These are phyloP conservation scores for Chaetura pelagica DNA, from an alignment of 2,113 vertebrate genomes.

Conservation along the genomic window DNA sequence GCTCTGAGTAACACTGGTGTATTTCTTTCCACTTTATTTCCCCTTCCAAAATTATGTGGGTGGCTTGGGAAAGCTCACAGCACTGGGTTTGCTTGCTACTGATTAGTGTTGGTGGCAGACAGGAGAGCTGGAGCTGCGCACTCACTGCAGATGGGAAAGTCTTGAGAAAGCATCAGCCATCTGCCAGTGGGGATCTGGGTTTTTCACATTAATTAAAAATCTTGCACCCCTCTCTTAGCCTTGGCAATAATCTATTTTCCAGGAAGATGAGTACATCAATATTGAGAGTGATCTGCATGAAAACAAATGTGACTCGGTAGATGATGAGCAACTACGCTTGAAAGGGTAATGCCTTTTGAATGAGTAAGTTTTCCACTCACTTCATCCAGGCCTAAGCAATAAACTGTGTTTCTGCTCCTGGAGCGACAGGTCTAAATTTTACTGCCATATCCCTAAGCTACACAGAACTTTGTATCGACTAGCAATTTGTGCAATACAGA, in stretches of 20 bases:
- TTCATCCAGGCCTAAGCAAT: background rate
- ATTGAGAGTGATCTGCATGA: slow-evolving; percentile 40
- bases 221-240: background rate
- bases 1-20: background rate
- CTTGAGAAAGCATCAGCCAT: background rate
- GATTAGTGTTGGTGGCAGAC: background rate
- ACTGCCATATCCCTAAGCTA: background rate
- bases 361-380: background rate
- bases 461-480: background rate
- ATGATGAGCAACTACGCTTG: background rate
- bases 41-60: background rate
- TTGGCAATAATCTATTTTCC: slow-evolving; percentile 23
- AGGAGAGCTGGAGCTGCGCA: background rate
- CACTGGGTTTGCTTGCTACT: background rate
- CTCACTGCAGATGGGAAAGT: accelerated
- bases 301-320: background rate
- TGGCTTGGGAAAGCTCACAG: background rate
- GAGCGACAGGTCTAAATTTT: background rate
- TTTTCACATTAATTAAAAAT: background rate
- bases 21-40: background rate
- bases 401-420: background rate
- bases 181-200: background rate
- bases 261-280: slow-evolving; percentile 64
- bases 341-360: slow-evolving; percentile 72
- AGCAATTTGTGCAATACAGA: background rate